These are phyloP conservation scores for Myripristis murdjan DNA, from an alignment of 2,797 vertebrate genomes.

Conservation along the genomic window DNA sequence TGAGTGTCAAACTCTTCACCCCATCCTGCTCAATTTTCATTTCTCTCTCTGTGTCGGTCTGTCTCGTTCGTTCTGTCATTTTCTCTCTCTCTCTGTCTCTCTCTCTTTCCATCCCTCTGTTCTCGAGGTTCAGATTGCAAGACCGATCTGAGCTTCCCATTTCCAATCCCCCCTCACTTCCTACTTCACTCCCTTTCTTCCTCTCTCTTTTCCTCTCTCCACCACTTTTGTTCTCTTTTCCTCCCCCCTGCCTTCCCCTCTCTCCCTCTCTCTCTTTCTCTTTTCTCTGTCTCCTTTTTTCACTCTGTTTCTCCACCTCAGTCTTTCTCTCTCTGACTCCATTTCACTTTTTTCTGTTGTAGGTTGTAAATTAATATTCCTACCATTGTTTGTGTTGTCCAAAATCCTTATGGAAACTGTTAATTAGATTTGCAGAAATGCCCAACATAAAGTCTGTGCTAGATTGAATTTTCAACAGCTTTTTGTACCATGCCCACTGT, in stretches of 20 bases:
- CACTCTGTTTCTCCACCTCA: background rate
- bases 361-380: too few species aligned
- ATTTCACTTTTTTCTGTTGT: background rate
- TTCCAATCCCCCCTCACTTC: background rate
- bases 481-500: too few species aligned
- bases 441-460: too few species aligned
- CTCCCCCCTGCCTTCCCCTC: background rate
- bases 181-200: background rate
- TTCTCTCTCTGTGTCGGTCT: too few species aligned
- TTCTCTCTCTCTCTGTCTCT: constrained; percentile 1
- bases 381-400: too few species aligned
- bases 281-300: background rate
- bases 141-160: background rate
- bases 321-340: background rate
- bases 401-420: too few species aligned
- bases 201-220: background rate
- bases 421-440: too few species aligned
- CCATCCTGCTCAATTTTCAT: background rate
- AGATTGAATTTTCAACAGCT: too few species aligned
- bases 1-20: background rate
- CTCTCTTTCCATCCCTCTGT: background rate
- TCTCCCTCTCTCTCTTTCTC: background rate
- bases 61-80: background rate
- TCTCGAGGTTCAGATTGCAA: background rate
- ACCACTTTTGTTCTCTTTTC: background rate